Conservation (phyloP, 1,140 invertebrate species). For the Drosophila teissieri region DNA sequence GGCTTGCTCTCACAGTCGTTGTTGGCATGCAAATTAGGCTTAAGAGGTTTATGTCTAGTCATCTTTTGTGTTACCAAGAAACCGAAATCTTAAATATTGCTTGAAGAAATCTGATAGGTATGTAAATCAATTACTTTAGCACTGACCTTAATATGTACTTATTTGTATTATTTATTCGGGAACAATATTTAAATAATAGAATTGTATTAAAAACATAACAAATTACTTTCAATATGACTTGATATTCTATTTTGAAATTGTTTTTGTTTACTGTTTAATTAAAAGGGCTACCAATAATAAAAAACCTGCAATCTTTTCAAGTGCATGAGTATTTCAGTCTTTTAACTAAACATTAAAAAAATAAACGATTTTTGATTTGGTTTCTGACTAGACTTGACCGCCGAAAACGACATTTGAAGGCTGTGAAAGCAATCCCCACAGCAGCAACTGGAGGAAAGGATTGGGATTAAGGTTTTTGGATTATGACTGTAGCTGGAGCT, state of each 20-base stretch:
- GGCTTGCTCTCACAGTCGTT: conserved; percentile 27
- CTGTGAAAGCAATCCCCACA: conserved; percentile 22
- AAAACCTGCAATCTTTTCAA: no score
- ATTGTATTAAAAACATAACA: no score
- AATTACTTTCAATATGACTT: no score
- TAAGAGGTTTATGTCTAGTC: background rate
- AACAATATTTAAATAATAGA: no score
- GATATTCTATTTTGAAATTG: no score
- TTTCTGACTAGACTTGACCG: conserved; percentile 4
- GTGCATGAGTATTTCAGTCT: no score
- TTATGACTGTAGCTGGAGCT: conserved; percentile 10
- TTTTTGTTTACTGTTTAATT: background rate
- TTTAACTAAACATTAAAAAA: background rate
- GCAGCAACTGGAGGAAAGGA: conserved; percentile 17
- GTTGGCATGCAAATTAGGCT: conserved; percentile 1
- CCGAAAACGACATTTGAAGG: background rate
- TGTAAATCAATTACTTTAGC: background rate
- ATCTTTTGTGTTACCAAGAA: background rate
- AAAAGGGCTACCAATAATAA: no score
- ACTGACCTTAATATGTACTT: no score
- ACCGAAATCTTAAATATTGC: background rate
- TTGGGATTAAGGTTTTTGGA: background rate
- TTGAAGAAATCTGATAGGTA: background rate
- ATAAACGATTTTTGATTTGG: background rate
- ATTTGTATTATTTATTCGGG: no score